A percentile compares a stretch with the other conserved stretches of the same genome.
These are phyloP conservation scores for Talpa occidentalis DNA, from an alignment of 2,113 vertebrate genomes.

Conservation along the genomic window DNA sequence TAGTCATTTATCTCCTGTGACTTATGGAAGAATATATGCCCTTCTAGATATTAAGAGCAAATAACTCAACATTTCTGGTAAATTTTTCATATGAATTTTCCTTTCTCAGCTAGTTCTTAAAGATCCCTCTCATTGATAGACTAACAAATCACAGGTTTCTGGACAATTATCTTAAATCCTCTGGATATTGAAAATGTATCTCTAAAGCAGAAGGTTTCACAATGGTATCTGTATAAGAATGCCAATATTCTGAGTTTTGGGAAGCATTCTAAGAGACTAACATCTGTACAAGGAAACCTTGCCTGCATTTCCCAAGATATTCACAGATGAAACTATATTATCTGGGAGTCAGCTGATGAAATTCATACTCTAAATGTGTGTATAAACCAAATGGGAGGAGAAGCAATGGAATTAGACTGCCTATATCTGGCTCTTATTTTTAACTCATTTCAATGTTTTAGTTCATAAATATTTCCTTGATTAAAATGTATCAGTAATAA, in stretches of 20 bases:
- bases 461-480: neutral
- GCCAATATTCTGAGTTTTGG: neutral
- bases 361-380: neutral
- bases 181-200: neutral
- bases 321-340: neutral
- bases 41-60: neutral
- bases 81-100: neutral
- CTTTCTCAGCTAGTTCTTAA: neutral
- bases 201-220: neutral
- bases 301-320: neutral
- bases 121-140: neutral
- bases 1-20: neutral
- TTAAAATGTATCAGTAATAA: neutral
- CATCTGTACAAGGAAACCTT: neutral
- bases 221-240: neutral
- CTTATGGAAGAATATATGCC: neutral
- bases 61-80: neutral
- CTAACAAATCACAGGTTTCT: neutral
- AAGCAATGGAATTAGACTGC: neutral
- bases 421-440: too few relatives aligned
- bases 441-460: too few relatives aligned
- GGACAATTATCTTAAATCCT: neutral
- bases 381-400: neutral
- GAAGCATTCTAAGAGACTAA: neutral
- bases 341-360: neutral